Evolutionary conservation across 2,888 invertebrate species (phyloP).

Genomic region (Timandra comae): DNA sequence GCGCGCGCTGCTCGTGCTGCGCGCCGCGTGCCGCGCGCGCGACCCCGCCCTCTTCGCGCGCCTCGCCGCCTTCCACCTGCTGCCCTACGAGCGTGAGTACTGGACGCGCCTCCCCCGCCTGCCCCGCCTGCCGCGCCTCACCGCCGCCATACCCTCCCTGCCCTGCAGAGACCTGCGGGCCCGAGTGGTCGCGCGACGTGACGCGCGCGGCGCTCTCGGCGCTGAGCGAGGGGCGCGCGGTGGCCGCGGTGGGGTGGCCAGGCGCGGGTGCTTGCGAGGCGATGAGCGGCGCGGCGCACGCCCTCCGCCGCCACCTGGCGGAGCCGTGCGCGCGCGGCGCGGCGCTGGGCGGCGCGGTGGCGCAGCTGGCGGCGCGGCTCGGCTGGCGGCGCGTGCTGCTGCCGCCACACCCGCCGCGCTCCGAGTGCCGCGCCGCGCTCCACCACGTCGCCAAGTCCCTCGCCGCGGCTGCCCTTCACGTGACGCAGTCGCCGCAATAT

Average conservation of each 20-base stretch:
- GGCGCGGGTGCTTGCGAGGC: conserved; percentile 34
- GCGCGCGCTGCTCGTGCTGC: conserved; percentile 44
- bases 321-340: conserved; percentile 22
- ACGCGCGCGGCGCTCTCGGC: conserved; percentile 35
- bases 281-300: conserved; percentile 31
- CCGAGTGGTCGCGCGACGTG: conserved; percentile 32
- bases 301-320: conserved; percentile 24
- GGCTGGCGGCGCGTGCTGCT: conserved; percentile 42
- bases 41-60: conserved; percentile 24
- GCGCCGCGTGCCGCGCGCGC: conserved; percentile 36
- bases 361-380: conserved; percentile 30
- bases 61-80: conserved; percentile 34
- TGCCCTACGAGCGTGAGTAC: conserved; percentile 25
- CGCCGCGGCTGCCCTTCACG: conserved; percentile 29
- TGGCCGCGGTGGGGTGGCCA: conserved; percentile 32
- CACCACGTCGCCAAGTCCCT: conserved; percentile 28
- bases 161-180: conserved; percentile 48
- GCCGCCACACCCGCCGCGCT: conserved; percentile 23
- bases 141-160: conserved; percentile 7
- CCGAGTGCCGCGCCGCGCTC: conserved; percentile 33
- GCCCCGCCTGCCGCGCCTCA: conserved; percentile 12
- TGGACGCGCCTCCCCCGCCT: conserved; percentile 13
- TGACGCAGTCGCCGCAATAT: conserved; percentile 11
- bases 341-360: conserved; percentile 34
- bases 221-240: conserved; percentile 30